Conservation (phyloP, 2,888 invertebrate genomes). For the Ligdia adustata region DNA sequence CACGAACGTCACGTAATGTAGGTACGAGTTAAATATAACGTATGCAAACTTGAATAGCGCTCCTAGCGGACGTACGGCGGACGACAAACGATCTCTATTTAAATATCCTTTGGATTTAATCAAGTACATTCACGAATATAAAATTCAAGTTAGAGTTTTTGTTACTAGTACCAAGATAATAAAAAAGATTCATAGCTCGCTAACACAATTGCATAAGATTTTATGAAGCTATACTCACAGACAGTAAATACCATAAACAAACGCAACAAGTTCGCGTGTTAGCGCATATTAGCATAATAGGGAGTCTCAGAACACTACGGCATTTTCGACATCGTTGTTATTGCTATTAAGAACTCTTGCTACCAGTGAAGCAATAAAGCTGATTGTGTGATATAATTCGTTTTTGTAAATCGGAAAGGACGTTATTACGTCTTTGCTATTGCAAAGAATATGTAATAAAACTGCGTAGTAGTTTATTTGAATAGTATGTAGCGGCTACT, state of each 20-base stretch:
- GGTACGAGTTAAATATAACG: no score
- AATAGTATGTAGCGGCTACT: background rate
- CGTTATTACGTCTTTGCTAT: constrained; percentile 3
- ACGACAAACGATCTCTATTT: no score
- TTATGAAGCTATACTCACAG: constrained; percentile 14
- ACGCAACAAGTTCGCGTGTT: constrained; percentile 80
- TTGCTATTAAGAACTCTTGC: constrained; percentile 37
- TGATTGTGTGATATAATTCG: constrained; percentile 6
- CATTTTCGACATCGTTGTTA: constrained; percentile 44
- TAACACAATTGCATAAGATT: constrained; percentile 1
- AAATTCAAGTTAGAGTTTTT: no score
- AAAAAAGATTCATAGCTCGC: no score
- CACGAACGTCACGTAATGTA: no score
- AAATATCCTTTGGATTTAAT: no score
- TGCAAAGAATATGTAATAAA: no score
- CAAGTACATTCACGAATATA: no score
- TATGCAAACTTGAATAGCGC: no score
- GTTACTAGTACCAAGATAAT: no score
- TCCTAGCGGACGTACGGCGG: no score
- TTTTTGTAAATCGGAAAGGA: constrained; percentile 6
- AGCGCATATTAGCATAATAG: constrained; percentile 64
- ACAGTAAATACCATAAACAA: constrained; percentile 39
- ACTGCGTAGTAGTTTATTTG: background rate
- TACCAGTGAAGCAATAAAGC: constrained; percentile 23
- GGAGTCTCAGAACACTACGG: constrained; percentile 52